phyloP scores from a whole-genome alignment of 2,888 invertebrate genomes.

The Leucophenga montana region DNA sequence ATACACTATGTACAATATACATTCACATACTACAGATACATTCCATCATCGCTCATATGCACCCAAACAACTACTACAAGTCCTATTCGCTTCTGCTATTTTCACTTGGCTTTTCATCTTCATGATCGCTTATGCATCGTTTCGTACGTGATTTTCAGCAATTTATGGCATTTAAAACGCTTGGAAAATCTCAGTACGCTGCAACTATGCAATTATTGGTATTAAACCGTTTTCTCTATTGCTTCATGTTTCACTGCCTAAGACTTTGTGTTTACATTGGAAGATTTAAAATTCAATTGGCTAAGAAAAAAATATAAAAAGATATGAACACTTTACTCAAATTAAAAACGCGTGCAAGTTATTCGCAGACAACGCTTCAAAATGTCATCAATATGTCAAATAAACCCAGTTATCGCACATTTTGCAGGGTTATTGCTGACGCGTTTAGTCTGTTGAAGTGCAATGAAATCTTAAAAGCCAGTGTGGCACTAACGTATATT shows the following conservation, averaged over 20 bases:
- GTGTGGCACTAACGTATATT: neutral
- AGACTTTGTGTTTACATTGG: no score
- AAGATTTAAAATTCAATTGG: neutral
- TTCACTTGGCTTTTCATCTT: slow-evolving; percentile 16
- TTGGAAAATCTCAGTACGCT: slow-evolving; percentile 11
- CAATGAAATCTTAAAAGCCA: neutral
- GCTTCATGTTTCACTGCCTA: no score
- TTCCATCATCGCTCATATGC: neutral
- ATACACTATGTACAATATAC: neutral
- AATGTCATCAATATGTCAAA: slow-evolving; percentile 10
- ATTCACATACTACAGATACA: neutral
- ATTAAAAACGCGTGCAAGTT: slow-evolving; percentile 9
- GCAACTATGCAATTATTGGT: slow-evolving; percentile 16
- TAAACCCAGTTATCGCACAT: slow-evolving; percentile 6
- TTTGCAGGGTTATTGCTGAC: slow-evolving; percentile 1
- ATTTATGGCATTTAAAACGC: slow-evolving; percentile 19
- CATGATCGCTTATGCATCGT: neutral
- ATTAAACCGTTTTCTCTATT: slow-evolving; percentile 15
- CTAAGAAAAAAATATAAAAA: neutral
- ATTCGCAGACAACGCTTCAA: neutral
- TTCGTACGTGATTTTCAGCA: slow-evolving; percentile 31
- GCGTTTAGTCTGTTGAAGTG: neutral
- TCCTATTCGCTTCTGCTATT: neutral
- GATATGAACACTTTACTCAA: neutral
- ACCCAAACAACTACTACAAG: neutral